Conservation (phyloP, 2,888 invertebrate genomes). For the Epistrophe grossulariae region DNA sequence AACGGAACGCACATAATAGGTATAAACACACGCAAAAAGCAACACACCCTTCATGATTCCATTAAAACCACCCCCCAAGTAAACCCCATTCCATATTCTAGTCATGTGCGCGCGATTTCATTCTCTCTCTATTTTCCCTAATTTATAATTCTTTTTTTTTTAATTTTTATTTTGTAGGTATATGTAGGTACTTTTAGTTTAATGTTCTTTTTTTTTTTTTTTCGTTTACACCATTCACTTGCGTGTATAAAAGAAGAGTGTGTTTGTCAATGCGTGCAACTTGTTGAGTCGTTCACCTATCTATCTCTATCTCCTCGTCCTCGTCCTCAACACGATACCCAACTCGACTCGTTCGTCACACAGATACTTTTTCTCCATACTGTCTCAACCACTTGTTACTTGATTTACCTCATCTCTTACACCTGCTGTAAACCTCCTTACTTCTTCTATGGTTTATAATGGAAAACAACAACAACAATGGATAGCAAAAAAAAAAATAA, state of each 20-base stretch:
- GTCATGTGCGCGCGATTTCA: slow-evolving; percentile 69
- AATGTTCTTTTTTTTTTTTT: slow-evolving; percentile 14
- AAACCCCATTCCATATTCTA: slow-evolving; percentile 54
- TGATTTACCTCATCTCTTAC: slow-evolving; percentile 32
- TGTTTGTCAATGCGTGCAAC: slow-evolving; percentile 70
- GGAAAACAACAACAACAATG: slow-evolving; percentile 3
- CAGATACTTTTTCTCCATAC: slow-evolving; percentile 62
- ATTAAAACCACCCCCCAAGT: slow-evolving; percentile 47
- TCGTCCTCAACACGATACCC: slow-evolving; percentile 14
- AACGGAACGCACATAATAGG: slow-evolving; percentile 21
- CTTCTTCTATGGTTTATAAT: background rate
- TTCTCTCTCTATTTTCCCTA: slow-evolving; percentile 41
- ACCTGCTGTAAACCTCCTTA: slow-evolving; percentile 14
- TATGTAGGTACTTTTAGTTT: slow-evolving; percentile 8
- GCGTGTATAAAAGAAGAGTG: slow-evolving; percentile 27
- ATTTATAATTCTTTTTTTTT: slow-evolving; percentile 13
- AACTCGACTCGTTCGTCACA: slow-evolving; percentile 16
- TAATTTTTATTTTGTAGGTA: background rate
- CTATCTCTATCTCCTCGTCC: slow-evolving; percentile 43
- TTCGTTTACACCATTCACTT: slow-evolving; percentile 50
- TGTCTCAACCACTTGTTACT: slow-evolving; percentile 71
- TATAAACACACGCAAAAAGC: slow-evolving; percentile 28
- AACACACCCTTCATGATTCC: slow-evolving; percentile 40
- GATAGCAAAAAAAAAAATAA: slow-evolving; percentile 10
- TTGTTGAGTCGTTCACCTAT: slow-evolving; percentile 76